These are phyloP conservation scores for Lamellibrachia satsuma DNA, from an alignment of 2,888 invertebrate species.

Conservation along the genomic window DNA sequence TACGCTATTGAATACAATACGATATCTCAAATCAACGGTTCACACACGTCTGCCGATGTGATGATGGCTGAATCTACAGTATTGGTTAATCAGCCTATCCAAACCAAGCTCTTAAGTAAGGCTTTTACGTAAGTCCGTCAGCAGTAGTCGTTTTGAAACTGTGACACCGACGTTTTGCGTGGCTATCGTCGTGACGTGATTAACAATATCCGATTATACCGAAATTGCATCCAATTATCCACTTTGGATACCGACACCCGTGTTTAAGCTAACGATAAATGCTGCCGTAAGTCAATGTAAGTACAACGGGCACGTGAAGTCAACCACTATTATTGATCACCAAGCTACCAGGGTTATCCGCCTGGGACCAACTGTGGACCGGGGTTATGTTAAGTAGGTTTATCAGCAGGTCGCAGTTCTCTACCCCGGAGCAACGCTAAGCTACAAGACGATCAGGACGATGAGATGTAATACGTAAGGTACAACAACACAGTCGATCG, in stretches of 20 bases:
- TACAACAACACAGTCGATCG: not conserved
- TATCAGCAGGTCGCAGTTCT: not conserved
- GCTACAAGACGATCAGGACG: not conserved
- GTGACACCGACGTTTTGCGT: not conserved
- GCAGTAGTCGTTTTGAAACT: not conserved
- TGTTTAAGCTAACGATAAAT: not conserved
- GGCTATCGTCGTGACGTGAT: not conserved
- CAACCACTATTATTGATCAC: not conserved
- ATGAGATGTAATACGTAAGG: not conserved
- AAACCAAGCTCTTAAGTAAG: not conserved
- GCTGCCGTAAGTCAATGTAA: not conserved
- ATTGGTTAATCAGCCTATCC: not conserved
- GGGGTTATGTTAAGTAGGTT: not conserved
- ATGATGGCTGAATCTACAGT: not conserved
- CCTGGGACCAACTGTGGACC: not conserved
- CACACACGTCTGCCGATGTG: not conserved
- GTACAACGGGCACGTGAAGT: not conserved
- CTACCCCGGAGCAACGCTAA: not conserved
- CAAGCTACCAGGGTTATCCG: not conserved
- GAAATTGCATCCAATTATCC: conserved; percentile 7
- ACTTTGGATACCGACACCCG: not conserved
- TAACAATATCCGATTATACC: not conserved
- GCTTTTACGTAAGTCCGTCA: not conserved
- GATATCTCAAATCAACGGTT: not conserved
- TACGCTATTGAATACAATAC: not conserved